These are phyloP conservation scores for Mugil cephalus DNA, from an alignment of 2,113 vertebrate genomes.

Conservation along the genomic window DNA sequence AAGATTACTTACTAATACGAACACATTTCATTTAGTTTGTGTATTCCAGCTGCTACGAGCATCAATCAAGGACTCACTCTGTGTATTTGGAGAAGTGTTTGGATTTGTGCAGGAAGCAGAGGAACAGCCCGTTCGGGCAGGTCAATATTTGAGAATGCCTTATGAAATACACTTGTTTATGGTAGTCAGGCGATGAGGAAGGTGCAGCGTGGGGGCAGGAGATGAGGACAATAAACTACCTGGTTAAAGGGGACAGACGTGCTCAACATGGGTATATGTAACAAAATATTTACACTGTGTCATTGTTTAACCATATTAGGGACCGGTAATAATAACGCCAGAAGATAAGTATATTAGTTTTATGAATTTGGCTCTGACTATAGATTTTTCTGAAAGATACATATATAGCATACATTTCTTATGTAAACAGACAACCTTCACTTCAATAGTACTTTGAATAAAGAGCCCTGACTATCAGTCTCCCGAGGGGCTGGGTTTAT, in stretches of 20 bases:
- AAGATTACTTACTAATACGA: background rate
- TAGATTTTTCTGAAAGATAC: background rate
- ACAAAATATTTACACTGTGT: slow-evolving; percentile 34
- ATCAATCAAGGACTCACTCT: slow-evolving; percentile 21
- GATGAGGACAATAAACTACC: slow-evolving; percentile 67
- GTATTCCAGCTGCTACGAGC: slow-evolving; percentile 6
- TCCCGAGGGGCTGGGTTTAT: slow-evolving; percentile 45
- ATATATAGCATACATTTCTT: background rate
- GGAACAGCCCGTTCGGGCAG: slow-evolving; percentile 27
- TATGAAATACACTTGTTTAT: slow-evolving; percentile 74
- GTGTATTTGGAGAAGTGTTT: slow-evolving; percentile 27
- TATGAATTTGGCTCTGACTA: background rate
- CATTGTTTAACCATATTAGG: slow-evolving; percentile 43
- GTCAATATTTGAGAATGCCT: slow-evolving; percentile 83
- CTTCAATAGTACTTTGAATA: slow-evolving; percentile 54
- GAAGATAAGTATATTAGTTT: slow-evolving; percentile 5
- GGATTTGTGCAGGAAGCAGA: slow-evolving; percentile 34
- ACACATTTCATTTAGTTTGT: background rate
- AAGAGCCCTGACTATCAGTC: slow-evolving; percentile 55
- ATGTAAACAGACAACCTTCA: slow-evolving; percentile 13
- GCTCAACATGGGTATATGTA: slow-evolving; percentile 22
- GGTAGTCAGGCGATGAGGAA: slow-evolving; percentile 63
- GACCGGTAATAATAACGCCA: slow-evolving; percentile 19
- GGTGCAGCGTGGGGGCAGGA: slow-evolving; percentile 57
- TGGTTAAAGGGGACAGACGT: slow-evolving; percentile 25